Evolutionary conservation across 2,797 vertebrate species (phyloP).

Genomic region (Dendrocincla tyrannina): DNA sequence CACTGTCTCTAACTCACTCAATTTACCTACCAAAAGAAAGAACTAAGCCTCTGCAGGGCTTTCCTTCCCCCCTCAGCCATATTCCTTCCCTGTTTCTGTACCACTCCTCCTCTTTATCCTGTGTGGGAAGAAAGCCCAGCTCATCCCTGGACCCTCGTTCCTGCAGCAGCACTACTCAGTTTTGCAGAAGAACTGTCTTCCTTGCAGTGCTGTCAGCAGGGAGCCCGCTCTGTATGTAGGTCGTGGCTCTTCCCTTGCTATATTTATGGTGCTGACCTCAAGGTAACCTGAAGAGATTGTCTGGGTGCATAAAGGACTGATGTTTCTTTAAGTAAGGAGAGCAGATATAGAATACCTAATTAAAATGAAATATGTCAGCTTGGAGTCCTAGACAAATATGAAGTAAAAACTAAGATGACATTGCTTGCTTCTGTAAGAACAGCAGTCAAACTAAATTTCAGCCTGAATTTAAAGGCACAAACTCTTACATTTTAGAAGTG

Average conservation of each 20-base stretch:
- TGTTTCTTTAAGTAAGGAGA: constrained; percentile 37
- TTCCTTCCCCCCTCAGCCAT: neutral
- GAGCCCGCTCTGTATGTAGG: neutral
- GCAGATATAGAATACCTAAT: constrained; percentile 32
- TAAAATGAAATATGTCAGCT: constrained; percentile 52
- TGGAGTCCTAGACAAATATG: constrained; percentile 11
- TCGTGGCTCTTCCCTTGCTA: neutral
- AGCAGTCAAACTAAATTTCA: constrained; percentile 17
- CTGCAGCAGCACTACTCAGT: neutral
- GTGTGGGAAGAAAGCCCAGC: neutral
- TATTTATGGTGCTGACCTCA: constrained; percentile 23
- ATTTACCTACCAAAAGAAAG: neutral
- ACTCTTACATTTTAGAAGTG: neutral
- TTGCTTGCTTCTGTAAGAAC: neutral
- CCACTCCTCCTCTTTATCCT: neutral
- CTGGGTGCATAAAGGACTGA: neutral
- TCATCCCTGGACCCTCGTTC: neutral
- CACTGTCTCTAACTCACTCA: neutral
- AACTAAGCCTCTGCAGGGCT: neutral
- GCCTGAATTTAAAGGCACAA: constrained; percentile 1
- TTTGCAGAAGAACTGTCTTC: neutral
- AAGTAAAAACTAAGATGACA: constrained; percentile 52
- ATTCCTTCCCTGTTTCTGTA: neutral
- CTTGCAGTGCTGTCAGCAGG: neutral
- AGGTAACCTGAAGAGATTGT: constrained; percentile 14